Base-by-base conservation (phyloP, 2,113 vertebrate genomes). In the Dipodomys spectabilis region DNA sequence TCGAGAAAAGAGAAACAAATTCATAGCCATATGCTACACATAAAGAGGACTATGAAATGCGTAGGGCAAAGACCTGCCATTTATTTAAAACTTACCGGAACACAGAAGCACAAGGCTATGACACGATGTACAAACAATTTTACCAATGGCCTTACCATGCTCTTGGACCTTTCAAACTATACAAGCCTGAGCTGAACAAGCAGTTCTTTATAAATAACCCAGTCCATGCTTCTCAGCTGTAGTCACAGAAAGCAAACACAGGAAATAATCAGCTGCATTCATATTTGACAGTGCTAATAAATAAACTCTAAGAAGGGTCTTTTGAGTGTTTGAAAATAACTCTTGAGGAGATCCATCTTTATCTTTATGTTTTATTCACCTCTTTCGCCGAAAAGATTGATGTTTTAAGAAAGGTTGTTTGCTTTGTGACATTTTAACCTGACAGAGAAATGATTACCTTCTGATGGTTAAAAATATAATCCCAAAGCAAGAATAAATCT, bases 351-450 rank as follows among this genome's bases (percentile, higher is more conserved):
- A 75, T 32, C 15, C 9, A 71, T 13, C 57, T 67, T 45, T 74
- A 86, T 7, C 7, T 82, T 18, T 82, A 65, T 1, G 74, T 86
- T 84, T 87, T 53, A 45, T 23, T 89, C 4, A 78, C 20, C 30
- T 1, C 25, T 79, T 95, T 86, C 6, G 81, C 79, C 49, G 87
- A 16, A 94, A 84, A 49, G 84, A 53, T 32, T 93, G 44, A 92
- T 45, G 11, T 65, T 77, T 94, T 64, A 60, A 35, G 30, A 84
- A 88, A 82, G 10, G 19, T 28, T 73, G n/a, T 84, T 97, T 93
- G 8, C 13, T 80, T 62, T 82, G 30, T 3, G n/a, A 89, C 73
- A 35, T 82, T 86, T 88, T 83, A 25, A 62, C 27, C 81, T 90
- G 28, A 11, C 19, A 85, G 45, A 92, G 5, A 19, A 8, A 15